These are phyloP conservation scores for Athrips mouffetella DNA, from an alignment of 2,888 invertebrate genomes.

Conservation along the genomic window DNA sequence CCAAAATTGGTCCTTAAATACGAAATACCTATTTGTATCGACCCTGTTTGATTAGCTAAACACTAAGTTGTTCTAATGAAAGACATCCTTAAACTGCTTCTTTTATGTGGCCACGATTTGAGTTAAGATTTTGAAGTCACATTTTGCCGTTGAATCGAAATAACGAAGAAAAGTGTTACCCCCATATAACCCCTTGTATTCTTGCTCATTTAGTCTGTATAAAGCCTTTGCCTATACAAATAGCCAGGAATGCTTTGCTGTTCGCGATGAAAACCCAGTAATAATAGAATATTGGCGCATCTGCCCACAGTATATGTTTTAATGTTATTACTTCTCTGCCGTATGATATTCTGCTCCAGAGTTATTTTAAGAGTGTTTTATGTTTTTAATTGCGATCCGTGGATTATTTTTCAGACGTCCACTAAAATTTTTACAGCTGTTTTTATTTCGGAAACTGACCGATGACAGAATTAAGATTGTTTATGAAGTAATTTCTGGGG, in stretches of 20 bases:
- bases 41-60: no score
- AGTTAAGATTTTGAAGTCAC: no score
- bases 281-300: constrained; percentile 78
- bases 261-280: constrained; percentile 73
- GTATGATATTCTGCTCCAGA: constrained; percentile 64
- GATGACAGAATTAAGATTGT: constrained; percentile 74
- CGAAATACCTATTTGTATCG: no score
- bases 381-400: constrained; percentile 71
- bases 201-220: not conserved
- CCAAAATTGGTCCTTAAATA: no score
- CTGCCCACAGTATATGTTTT: constrained; percentile 72
- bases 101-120: no score
- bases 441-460: constrained; percentile 61
- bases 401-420: constrained; percentile 65
- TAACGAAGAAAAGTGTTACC: no score
- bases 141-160: no score
- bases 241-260: constrained; percentile 73
- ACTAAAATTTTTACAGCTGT: constrained; percentile 68
- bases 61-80: no score
- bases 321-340: constrained; percentile 68
- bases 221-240: constrained; percentile 70
- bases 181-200: no score
- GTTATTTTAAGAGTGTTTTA: constrained; percentile 70
- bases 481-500: constrained; percentile 55
- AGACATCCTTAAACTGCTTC: no score